Base-by-base conservation (phyloP, 2,797 vertebrate species). In the Furcifer pardalis region DNA sequence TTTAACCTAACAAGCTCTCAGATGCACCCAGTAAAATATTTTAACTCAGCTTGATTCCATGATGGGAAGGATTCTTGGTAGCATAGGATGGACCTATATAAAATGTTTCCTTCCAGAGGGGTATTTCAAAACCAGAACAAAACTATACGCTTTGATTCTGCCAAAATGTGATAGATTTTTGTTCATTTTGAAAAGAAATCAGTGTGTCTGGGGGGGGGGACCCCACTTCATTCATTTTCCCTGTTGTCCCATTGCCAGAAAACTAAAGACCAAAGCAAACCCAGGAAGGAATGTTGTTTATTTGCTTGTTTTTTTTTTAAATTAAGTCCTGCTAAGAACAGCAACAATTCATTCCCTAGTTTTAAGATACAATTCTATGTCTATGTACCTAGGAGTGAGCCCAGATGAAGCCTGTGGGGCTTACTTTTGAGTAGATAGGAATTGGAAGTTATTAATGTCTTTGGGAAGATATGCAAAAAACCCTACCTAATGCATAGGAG, bases 41-140 rank as follows among this genome's bases (percentile, higher is more conserved):
- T 46, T 77, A 69, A 77, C 65, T 52, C 5, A 56, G 42, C 56
- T 52, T 78, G 21, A 72, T 15, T 79, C 60, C 52, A 82, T 52
- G 4, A 35, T 37, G n/a, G 76, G 46, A 83, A 52, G 49, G 25
- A 71, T 2, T 32, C n/a, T 77, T 77, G 21, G 21, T 46, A 46
- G n/a, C 72, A 32, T 52, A 23, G 30, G 3, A 17, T 6, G 7
- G n/a, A 66, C 21, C 21, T 35, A 32, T 46, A 76, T 72, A 56
- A 7, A 56, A 15, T 49, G 44, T 77, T 84, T 69, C 52, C 13
- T 84, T n/a, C 35, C 17, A 46, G 49, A 15, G 4, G 15, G 21
- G 13, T 37, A 52, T 37, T 71, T 82, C 84, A 86, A 72, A 82
- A 71, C 12, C 9, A 37, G 52, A 77, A 82, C 79, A 49, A 60